phyloP scores from a whole-genome alignment of 2,797 vertebrate species.

The Aldrovandia affinis region DNA sequence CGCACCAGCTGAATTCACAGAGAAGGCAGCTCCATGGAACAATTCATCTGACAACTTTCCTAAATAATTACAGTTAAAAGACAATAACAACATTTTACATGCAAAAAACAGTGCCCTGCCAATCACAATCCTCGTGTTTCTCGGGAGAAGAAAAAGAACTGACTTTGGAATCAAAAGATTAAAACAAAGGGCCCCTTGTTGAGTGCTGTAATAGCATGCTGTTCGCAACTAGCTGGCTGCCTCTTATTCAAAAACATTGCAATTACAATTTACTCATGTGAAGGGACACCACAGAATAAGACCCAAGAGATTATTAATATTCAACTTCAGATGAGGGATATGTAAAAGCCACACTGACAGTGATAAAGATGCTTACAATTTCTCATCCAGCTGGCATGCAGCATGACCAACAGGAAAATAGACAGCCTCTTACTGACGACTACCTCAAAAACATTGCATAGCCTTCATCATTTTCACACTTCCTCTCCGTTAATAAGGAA shows the following conservation, averaged over 20 bases:
- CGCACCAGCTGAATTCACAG: slow-evolving; percentile 50
- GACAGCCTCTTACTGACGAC: background rate
- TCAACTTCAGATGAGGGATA: slow-evolving; percentile 58
- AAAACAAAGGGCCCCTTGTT: slow-evolving; percentile 72
- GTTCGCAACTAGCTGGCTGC: slow-evolving; percentile 59
- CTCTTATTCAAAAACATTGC: slow-evolving; percentile 62
- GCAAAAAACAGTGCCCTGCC: slow-evolving; percentile 67
- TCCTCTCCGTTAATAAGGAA: slow-evolving; percentile 26
- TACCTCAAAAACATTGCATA: slow-evolving; percentile 42
- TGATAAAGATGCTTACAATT: slow-evolving; percentile 33
- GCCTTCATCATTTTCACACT: slow-evolving; percentile 13
- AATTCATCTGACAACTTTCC: slow-evolving; percentile 75
- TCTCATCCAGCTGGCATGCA: background rate
- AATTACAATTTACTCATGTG: slow-evolving; percentile 70
- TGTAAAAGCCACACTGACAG: slow-evolving; percentile 59
- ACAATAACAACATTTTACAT: slow-evolving; percentile 76
- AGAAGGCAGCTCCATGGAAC: slow-evolving; percentile 58
- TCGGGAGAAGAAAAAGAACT: slow-evolving; percentile 67
- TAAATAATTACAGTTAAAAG: slow-evolving; percentile 72
- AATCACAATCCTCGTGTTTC: slow-evolving; percentile 72
- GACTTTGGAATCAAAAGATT: slow-evolving; percentile 73
- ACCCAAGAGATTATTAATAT: slow-evolving; percentile 71
- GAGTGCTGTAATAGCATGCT: slow-evolving; percentile 58
- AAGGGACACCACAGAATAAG: slow-evolving; percentile 60
- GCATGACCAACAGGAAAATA: slow-evolving; percentile 1